Conservation (phyloP, 2,888 invertebrate genomes). For the Aphodius sticticus region DNA sequence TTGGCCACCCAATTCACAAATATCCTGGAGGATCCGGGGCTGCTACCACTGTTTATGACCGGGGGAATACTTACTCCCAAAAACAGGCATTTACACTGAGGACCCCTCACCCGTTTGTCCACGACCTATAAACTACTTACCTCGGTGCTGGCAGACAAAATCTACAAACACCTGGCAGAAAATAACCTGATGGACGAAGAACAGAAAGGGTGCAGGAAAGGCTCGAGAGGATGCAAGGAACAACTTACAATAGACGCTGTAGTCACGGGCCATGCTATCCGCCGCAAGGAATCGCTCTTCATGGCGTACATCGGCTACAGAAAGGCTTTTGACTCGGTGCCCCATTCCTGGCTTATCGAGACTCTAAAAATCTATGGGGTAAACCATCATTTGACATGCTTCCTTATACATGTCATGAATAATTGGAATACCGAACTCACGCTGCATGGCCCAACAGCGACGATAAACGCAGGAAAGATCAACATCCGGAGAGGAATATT, state of each 20-base stretch:
- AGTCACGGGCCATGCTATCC: conserved; percentile 30
- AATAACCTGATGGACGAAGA: conserved; percentile 31
- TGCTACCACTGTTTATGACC: background rate
- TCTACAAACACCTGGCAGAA: conserved; percentile 27
- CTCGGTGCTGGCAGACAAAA: conserved; percentile 26
- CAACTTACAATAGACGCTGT: conserved; percentile 31
- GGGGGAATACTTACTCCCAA: conserved; percentile 11
- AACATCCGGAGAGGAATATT: conserved; percentile 38
- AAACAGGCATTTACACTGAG: background rate
- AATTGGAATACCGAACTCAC: too few species aligned
- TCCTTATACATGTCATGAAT: too few species aligned
- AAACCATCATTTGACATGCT: too few species aligned
- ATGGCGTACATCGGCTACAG: conserved; percentile 31
- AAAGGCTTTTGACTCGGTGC: conserved; percentile 34
- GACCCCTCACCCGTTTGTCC: conserved; percentile 38
- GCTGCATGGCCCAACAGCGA: background rate
- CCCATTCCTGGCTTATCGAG: conserved; percentile 10
- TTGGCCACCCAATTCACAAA: too few species aligned
- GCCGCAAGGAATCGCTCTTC: conserved; percentile 13
- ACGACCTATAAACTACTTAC: conserved; percentile 36
- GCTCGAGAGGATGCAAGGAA: conserved; percentile 33
- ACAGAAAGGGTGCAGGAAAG: conserved; percentile 33
- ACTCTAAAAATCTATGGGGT: background rate
- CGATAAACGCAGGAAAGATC: conserved; percentile 10
- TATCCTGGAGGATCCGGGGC: too few species aligned